phyloP scores from a whole-genome alignment of 2,797 vertebrate species.

The Hydrophis major region DNA sequence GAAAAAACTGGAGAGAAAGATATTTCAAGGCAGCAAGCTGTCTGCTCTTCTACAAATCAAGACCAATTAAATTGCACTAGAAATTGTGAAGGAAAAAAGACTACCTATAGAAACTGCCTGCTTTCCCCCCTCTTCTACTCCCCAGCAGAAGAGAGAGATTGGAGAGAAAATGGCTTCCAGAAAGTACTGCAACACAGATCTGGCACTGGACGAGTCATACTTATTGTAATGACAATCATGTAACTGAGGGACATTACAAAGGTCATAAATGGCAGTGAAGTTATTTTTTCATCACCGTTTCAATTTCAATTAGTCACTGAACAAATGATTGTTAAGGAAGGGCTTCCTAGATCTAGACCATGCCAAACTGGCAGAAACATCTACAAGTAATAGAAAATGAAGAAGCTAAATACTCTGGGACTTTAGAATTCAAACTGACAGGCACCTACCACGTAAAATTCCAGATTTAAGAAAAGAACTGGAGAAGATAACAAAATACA shows the following conservation, averaged over 20 bases:
- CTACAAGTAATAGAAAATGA: too few species aligned
- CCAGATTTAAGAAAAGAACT: too few species aligned
- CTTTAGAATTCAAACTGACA: too few species aligned
- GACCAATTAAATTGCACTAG: neutral
- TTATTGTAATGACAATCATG: neutral
- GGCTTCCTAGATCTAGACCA: neutral
- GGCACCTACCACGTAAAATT: too few species aligned
- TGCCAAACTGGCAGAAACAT: neutral
- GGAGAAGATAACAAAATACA: too few species aligned
- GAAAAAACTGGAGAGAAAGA: neutral
- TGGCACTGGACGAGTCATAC: neutral
- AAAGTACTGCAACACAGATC: neutral
- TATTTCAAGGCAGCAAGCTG: neutral
- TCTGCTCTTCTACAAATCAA: neutral
- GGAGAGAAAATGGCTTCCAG: neutral
- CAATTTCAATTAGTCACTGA: neutral
- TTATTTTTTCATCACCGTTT: neutral
- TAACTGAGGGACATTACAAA: neutral
- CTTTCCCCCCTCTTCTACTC: neutral
- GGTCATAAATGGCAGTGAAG: neutral
- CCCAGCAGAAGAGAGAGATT: neutral
- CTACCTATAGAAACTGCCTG: neutral
- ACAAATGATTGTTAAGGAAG: neutral
- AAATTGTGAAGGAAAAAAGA: neutral
- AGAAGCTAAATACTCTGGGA: too few species aligned